Conservation (phyloP, 2,888 invertebrate genomes). For the Erebia epiphron region DNA sequence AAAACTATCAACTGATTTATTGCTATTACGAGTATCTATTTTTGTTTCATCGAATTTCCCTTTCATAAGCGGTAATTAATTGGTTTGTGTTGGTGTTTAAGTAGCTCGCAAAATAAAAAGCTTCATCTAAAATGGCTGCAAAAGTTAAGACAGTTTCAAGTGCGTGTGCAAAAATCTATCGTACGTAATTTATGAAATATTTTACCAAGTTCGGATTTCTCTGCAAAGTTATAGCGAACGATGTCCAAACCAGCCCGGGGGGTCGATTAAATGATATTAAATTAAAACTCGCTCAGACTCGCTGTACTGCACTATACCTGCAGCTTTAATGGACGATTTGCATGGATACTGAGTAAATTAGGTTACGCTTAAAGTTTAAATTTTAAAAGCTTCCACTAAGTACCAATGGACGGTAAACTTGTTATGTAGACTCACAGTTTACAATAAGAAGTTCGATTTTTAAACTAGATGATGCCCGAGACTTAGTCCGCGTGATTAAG, state of each 20-base stretch:
- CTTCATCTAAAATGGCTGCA: no score
- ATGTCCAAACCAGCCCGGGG: slow-evolving; percentile 48
- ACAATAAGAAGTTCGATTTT: no score
- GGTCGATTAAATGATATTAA: slow-evolving; percentile 56
- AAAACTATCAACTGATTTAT: no score
- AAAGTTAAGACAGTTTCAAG: no score
- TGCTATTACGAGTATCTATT: no score
- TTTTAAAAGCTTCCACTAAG: slow-evolving; percentile 11
- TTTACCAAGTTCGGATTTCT: slow-evolving; percentile 18
- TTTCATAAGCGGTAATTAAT: no score
- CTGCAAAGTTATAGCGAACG: slow-evolving; percentile 54
- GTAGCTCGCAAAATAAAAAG: no score
- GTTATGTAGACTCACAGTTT: not conserved
- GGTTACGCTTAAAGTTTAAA: slow-evolving; percentile 1
- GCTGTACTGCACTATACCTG: slow-evolving; percentile 16
- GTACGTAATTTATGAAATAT: not conserved
- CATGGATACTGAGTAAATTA: slow-evolving; percentile 18
- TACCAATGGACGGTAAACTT: not conserved
- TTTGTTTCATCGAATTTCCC: no score
- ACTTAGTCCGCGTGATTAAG: no score
- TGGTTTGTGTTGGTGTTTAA: no score
- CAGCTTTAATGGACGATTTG: slow-evolving; percentile 31
- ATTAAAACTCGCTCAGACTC: slow-evolving; percentile 46
- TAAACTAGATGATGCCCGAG: no score
- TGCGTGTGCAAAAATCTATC: no score